Evolutionary conservation across 2,888 invertebrate species (phyloP).

Genomic region (Ophonus ardosiacus): DNA sequence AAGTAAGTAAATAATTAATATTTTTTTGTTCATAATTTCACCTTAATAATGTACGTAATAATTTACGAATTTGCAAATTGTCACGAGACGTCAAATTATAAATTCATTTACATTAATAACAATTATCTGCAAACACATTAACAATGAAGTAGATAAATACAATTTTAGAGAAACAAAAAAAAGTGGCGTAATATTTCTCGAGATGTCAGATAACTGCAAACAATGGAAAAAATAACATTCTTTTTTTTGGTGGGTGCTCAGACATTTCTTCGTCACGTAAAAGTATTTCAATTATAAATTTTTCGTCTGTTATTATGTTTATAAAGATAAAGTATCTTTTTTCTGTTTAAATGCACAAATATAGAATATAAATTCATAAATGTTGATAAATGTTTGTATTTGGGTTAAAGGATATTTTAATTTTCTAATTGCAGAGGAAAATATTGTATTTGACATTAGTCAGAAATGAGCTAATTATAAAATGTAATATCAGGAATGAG

Average conservation of each 20-base stretch:
- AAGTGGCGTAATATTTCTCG: neutral
- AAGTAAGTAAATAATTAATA: neutral
- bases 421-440: neutral
- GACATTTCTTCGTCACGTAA: too few species aligned
- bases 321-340: too few species aligned
- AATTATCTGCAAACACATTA: neutral
- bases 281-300: too few species aligned
- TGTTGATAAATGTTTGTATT: neutral
- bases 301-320: too few species aligned
- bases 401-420: neutral
- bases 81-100: neutral
- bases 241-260: too few species aligned
- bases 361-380: too few species aligned
- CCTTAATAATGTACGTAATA: neutral
- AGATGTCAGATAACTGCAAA: neutral
- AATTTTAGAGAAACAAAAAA: neutral
- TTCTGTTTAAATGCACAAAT: too few species aligned
- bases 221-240: neutral
- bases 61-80: neutral
- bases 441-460: neutral
- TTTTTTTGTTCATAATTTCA: neutral
- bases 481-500: slow-evolving; percentile 28
- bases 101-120: neutral
- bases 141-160: neutral
- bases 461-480: slow-evolving; percentile 20